Base-by-base conservation (phyloP, 2,888 invertebrate genomes). In the Pedicia rivosa region DNA sequence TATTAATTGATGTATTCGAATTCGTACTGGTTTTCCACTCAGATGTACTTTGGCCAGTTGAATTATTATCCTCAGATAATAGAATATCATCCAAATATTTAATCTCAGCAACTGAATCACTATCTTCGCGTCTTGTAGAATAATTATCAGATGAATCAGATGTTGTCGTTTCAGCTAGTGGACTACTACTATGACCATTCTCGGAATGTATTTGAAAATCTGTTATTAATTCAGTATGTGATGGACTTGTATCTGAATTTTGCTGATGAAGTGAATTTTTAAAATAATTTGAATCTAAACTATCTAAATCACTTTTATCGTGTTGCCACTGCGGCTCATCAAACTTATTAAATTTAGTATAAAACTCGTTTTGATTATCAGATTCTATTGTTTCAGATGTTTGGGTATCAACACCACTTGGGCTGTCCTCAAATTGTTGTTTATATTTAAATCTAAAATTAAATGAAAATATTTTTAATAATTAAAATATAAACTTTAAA, bases 251-350 rank as follows among this genome's bases (percentile, higher is more conserved):
- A 25, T 24, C 31, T n/a, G 5, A 22, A n/a, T 54, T 53, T 13
- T 44, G 50, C 43, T 62, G 61, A 42, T 62, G 61, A 41, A 56
- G 42, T 3, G 62, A 62, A 35, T 62, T 57, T 44, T 59, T 58
- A 39, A 62, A 62, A 41, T 61, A 61, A 35, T 61, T 60, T 9
- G 62, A 62, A 41, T 62, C 59, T 15, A 62, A 49, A 42, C 62
- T 62, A 44, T 59, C 62, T 48, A 62, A 56, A 44, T 62, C 62
- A 44, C 61, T 62, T 47, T 57, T 61, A 46, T 62, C 61, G 48
- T 55, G 59, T 41, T 58, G 57, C 41, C 41, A 41, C 15, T 38
- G 24, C 13, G 38, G 7, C 4, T 10, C n/a, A 10, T 25, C 25
- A 8, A 16, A n/a, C 16, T 30, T 30, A 24, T 37, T 32, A 14